phyloP scores from a whole-genome alignment of 2,113 vertebrate genomes.

The Engraulis encrasicolus region DNA sequence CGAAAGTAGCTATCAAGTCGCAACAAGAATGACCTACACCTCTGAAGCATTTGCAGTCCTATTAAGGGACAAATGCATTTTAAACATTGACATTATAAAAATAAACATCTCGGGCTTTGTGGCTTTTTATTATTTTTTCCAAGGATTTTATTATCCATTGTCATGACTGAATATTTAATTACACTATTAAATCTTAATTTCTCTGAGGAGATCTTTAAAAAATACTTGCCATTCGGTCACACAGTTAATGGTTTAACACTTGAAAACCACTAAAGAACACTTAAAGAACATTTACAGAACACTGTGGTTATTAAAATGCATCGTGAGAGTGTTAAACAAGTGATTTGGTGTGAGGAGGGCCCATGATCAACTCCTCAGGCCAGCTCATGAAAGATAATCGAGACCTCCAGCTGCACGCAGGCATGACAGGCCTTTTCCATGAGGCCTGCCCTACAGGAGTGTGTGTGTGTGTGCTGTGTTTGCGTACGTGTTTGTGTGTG shows the following conservation, averaged over 20 bases:
- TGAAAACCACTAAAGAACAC: too few species aligned
- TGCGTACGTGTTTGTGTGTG: background rate
- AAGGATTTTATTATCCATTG: background rate
- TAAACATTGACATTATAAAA: constrained; percentile 8
- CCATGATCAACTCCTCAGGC: background rate
- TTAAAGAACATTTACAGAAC: too few species aligned
- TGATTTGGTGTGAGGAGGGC: background rate
- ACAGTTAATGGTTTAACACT: background rate
- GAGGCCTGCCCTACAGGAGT: background rate
- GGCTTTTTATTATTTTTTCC: background rate
- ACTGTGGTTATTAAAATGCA: background rate
- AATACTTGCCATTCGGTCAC: background rate
- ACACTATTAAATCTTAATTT: background rate
- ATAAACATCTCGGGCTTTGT: background rate
- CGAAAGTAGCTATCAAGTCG: background rate
- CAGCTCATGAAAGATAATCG: background rate
- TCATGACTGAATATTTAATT: background rate
- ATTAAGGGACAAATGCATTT: background rate
- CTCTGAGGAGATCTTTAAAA: background rate
- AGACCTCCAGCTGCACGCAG: background rate
- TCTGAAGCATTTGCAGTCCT: background rate
- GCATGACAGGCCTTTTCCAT: background rate
- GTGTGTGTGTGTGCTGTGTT: constrained; percentile 15
- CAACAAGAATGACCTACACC: background rate
- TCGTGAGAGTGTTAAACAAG: background rate